phyloP scores from a whole-genome alignment of 2,888 invertebrate species.

The Tromatobia lineatoria region DNA sequence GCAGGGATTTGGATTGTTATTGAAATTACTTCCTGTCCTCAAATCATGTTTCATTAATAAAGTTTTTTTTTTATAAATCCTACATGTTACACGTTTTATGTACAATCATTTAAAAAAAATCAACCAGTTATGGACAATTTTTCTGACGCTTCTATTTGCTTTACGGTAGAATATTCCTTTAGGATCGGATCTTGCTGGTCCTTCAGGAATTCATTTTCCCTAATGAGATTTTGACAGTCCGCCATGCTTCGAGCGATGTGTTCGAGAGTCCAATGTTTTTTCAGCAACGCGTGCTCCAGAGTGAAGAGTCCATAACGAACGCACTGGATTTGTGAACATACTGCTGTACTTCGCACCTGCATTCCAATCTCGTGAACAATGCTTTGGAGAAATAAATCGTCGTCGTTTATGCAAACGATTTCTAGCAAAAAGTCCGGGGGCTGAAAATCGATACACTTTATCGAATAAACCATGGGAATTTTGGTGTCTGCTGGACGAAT shows the following conservation, averaged over 20 bases:
- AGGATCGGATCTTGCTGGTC: conserved; percentile 79
- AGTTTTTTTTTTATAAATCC: conserved; percentile 13
- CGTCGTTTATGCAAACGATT: conserved; percentile 95
- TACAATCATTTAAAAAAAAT: conserved; percentile 25
- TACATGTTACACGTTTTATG: conserved; percentile 1
- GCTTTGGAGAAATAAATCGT: conserved; percentile 91
- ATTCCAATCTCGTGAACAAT: conserved; percentile 95
- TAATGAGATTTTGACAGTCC: conserved; percentile 87
- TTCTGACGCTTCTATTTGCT: conserved; percentile 39
- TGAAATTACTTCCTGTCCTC: conserved; percentile 10
- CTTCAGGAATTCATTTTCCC: conserved; percentile 86
- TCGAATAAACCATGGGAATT: conserved; percentile 93
- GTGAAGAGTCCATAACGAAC: conserved; percentile 94
- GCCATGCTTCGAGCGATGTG: conserved; percentile 90
- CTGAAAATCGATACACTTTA: conserved; percentile 93
- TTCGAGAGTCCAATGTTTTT: conserved; percentile 93
- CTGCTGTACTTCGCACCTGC: conserved; percentile 92
- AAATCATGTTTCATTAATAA: conserved; percentile 42
- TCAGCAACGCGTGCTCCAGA: conserved; percentile 91
- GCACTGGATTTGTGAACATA: conserved; percentile 93
- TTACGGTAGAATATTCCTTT: conserved; percentile 51
- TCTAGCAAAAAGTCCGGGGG: conserved; percentile 95
- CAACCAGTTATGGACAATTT: conserved; percentile 23
- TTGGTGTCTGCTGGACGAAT: conserved; percentile 91
- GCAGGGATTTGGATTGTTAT: conserved; percentile 25